Evolutionary conservation across 92 coral and sea anemone species (phyloP).

Genomic region (Montipora capitata): DNA sequence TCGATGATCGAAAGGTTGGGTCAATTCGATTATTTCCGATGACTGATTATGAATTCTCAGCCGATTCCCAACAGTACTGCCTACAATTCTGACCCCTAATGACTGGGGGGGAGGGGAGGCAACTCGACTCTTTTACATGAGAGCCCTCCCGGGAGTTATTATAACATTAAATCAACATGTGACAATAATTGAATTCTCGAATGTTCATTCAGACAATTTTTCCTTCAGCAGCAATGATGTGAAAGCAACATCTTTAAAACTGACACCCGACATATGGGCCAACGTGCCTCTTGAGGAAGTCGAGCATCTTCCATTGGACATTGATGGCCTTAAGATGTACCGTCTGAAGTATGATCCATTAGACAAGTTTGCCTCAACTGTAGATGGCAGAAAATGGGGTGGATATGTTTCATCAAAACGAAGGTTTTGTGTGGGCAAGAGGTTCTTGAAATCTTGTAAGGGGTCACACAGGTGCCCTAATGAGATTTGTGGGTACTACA

Average conservation of each 20-base stretch:
- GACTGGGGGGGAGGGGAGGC: no score
- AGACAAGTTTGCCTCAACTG: constrained; percentile 49
- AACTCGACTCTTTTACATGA: no score
- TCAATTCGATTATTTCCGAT: no score
- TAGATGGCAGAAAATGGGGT: constrained; percentile 59
- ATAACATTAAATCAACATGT: no score
- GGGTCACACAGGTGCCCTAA: constrained; percentile 70
- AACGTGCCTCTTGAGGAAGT: constrained; percentile 57
- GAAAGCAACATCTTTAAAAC: background rate
- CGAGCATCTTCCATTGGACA: constrained; percentile 64
- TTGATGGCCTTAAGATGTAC: constrained; percentile 50
- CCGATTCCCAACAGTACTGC: no score
- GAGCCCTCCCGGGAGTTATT: no score
- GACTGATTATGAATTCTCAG: no score
- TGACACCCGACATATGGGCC: constrained; percentile 60
- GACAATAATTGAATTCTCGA: background rate
- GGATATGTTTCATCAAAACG: constrained; percentile 59
- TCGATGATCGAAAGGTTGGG: no score
- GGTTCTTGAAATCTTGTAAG: constrained; percentile 60
- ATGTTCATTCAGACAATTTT: background rate
- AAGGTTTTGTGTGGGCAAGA: constrained; percentile 43
- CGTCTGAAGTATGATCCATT: constrained; percentile 26
- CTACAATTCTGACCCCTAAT: no score
- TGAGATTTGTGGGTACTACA: constrained; percentile 53
- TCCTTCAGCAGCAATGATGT: background rate